phyloP scores from a whole-genome alignment of 2,888 invertebrate genomes.

The Dendrolimus houi region DNA sequence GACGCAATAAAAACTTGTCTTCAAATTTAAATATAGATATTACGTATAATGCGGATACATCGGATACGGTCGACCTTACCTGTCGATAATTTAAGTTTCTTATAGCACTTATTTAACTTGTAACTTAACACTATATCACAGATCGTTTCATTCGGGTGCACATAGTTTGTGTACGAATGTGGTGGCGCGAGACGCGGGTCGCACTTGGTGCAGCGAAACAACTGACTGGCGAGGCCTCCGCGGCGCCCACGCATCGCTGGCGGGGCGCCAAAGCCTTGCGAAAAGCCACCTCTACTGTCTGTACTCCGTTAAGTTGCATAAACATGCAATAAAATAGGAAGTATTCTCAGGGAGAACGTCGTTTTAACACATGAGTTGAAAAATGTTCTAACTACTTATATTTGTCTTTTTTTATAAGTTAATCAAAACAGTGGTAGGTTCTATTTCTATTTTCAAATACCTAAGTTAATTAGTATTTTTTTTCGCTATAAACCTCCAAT shows the following conservation, averaged over 20 bases:
- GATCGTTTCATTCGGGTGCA: constrained; percentile 56
- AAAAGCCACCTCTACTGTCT: constrained; percentile 42
- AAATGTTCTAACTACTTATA: too few relatives aligned
- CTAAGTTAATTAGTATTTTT: too few relatives aligned
- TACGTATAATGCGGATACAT: constrained; percentile 16
- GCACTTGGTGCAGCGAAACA: constrained; percentile 45
- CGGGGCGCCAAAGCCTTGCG: constrained; percentile 70
- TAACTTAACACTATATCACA: constrained; percentile 71
- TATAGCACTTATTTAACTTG: constrained; percentile 38
- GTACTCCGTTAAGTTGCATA: constrained; percentile 7
- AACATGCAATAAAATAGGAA: neutral
- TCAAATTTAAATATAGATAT: constrained; percentile 34
- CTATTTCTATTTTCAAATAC: too few relatives aligned
- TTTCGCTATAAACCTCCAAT: too few relatives aligned
- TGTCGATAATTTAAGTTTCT: constrained; percentile 31
- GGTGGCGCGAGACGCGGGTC: constrained; percentile 33
- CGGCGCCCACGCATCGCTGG: constrained; percentile 53
- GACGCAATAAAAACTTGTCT: constrained; percentile 16
- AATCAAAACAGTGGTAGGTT: too few relatives aligned
- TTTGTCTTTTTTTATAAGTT: too few relatives aligned
- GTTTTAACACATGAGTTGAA: too few relatives aligned
- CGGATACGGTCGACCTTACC: constrained; percentile 30
- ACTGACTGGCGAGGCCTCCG: constrained; percentile 33
- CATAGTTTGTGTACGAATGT: constrained; percentile 36
- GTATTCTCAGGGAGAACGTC: neutral